Percentiles rank a stretch among this genome's conserved stretches.
Evolutionary conservation across 2,888 invertebrate species (phyloP).

Genomic region (Camptogramma bilineatum): DNA sequence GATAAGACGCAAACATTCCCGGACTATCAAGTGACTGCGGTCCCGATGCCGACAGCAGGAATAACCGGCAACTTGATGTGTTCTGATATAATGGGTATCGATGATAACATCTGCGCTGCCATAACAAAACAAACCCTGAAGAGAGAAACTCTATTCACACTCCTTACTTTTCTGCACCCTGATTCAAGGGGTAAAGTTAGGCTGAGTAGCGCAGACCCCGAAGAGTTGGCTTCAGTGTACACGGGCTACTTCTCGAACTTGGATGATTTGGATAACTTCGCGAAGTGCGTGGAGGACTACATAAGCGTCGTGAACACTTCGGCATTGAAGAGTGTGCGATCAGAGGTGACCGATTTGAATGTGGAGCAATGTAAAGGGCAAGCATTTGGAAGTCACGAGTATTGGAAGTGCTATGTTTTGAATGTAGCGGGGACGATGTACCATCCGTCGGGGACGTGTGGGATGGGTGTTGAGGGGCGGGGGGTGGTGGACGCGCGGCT

Average conservation of each 20-base stretch:
- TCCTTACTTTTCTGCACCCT: constrained; percentile 53
- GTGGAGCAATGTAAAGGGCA: constrained; percentile 53
- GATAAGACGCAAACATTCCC: constrained; percentile 55
- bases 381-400: constrained; percentile 55
- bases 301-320: constrained; percentile 47
- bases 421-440: constrained; percentile 56
- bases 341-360: constrained; percentile 46
- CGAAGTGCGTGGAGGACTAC: constrained; percentile 47
- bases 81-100: constrained; percentile 47
- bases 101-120: constrained; percentile 51
- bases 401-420: constrained; percentile 65
- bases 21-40: constrained; percentile 57
- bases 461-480: constrained; percentile 50
- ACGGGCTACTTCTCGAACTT: constrained; percentile 53
- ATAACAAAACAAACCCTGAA: constrained; percentile 46
- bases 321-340: constrained; percentile 44
- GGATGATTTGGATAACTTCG: constrained; percentile 48
- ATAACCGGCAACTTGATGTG: constrained; percentile 50
- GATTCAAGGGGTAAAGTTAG: constrained; percentile 58
- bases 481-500: constrained; percentile 52
- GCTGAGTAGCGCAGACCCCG: constrained; percentile 54
- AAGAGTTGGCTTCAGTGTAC: constrained; percentile 53
- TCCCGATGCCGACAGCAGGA: constrained; percentile 49
- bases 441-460: constrained; percentile 55
- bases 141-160: constrained; percentile 50